These are phyloP conservation scores for Plodia interpunctella DNA, from an alignment of 1,140 invertebrate genomes.

Conservation along the genomic window DNA sequence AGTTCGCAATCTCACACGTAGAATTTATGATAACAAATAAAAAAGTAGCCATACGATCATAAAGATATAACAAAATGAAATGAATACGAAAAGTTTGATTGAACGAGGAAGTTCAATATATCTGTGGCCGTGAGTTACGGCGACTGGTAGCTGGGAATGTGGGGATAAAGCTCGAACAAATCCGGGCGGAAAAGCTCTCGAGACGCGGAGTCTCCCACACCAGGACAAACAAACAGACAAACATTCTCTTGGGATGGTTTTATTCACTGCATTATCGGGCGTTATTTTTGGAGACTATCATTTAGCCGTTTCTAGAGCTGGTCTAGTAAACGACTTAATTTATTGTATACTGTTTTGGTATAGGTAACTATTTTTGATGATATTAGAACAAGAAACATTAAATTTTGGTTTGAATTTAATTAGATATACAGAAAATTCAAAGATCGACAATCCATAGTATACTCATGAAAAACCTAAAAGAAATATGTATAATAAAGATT, in stretches of 20 bases:
- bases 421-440: too few species aligned
- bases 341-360: too few species aligned
- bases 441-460: too few species aligned
- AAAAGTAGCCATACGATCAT: background rate
- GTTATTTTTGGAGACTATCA: background rate
- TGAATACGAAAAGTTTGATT: background rate
- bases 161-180: background rate
- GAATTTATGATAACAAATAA: too few species aligned
- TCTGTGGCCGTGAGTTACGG: background rate
- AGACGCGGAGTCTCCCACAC: slow-evolving; percentile 1
- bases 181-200: slow-evolving; percentile 1
- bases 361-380: too few species aligned
- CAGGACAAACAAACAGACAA: slow-evolving; percentile 5
- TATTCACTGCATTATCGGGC: background rate
- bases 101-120: background rate
- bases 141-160: background rate
- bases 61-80: background rate
- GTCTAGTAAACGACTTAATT: too few species aligned
- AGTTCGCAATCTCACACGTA: background rate
- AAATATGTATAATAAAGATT: too few species aligned
- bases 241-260: background rate
- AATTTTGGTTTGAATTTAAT: too few species aligned
- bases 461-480: too few species aligned
- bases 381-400: too few species aligned
- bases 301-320: too few species aligned